Evolutionary conservation across 2,888 invertebrate genomes (phyloP).

Genomic region (Tenthredo distinguenda): DNA sequence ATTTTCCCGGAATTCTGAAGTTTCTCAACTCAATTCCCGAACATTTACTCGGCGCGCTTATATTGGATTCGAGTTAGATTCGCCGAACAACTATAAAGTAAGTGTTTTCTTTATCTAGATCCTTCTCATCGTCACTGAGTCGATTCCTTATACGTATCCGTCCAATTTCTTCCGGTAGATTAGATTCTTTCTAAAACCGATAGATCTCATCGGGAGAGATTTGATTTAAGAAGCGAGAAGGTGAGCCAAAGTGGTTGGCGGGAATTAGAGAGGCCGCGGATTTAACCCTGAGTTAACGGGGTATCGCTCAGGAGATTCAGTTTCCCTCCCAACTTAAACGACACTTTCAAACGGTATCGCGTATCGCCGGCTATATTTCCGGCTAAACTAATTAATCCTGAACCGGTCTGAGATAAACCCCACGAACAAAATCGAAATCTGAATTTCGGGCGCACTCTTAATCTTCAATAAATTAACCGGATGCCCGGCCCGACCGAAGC

Average conservation of each 20-base stretch:
- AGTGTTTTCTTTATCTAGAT: background rate
- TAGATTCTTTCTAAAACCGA: background rate
- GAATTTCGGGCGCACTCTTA: background rate
- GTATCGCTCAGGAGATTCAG: slow-evolving; percentile 11
- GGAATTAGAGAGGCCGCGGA: background rate
- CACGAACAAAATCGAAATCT: background rate
- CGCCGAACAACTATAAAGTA: background rate
- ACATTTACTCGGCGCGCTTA: background rate
- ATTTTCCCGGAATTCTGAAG: background rate
- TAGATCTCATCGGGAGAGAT: background rate
- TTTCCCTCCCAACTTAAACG: slow-evolving; percentile 3
- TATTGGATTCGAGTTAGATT: background rate
- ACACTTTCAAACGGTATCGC: background rate
- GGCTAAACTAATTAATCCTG: background rate
- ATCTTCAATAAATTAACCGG: background rate
- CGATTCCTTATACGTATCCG: background rate
- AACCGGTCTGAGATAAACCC: background rate
- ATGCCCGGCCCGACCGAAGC: background rate
- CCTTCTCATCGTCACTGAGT: background rate
- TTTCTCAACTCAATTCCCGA: background rate
- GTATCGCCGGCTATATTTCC: background rate
- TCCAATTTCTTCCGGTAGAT: background rate
- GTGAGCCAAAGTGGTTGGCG: background rate
- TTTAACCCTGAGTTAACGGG: slow-evolving; percentile 20
- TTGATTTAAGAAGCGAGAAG: background rate